Percentiles rank a stretch among this genome's conserved stretches.
Conservation (phyloP, 1,140 invertebrate species). For the Pseudomyrmex cubaensis region DNA sequence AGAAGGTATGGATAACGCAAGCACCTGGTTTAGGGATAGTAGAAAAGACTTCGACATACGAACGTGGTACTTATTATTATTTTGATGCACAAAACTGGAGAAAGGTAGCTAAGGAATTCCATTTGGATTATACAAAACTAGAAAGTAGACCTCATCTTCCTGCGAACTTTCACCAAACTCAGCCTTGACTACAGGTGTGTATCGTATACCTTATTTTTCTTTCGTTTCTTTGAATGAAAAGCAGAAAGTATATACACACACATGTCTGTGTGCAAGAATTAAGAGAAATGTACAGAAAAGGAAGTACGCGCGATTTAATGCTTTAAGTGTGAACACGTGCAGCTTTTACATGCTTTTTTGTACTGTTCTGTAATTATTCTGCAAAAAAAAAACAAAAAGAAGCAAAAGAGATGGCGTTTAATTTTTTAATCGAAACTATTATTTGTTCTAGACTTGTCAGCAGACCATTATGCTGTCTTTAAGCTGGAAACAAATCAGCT, state of each 20-base stretch:
- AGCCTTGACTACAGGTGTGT: constrained; percentile 84
- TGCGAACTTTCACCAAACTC: constrained; percentile 82
- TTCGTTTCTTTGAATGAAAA: neutral
- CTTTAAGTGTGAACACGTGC: neutral
- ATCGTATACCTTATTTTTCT: constrained; percentile 27
- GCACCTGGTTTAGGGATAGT: constrained; percentile 96
- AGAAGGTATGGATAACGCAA: constrained; percentile 99
- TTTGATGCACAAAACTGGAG: constrained; percentile 99
- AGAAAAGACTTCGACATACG: constrained; percentile 97
- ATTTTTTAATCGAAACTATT: constrained; percentile 52
- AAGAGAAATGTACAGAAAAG: constrained; percentile 4
- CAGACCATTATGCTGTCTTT: constrained; percentile 83
- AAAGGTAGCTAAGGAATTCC: constrained; percentile 98
- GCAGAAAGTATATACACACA: neutral
- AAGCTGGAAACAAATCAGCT: constrained; percentile 84
- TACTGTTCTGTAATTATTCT: neutral
- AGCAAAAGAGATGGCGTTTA: neutral
- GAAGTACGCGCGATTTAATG: neutral
- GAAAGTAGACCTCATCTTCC: constrained; percentile 92
- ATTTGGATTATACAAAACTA: constrained; percentile 98
- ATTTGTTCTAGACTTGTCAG: constrained; percentile 82
- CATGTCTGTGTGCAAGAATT: neutral
- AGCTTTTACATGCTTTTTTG: neutral
- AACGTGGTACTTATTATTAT: constrained; percentile 99
- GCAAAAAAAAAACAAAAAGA: constrained; percentile 9